These are phyloP conservation scores for Catajapyx aquilonaris DNA, from an alignment of 1,140 invertebrate genomes.

Conservation along the genomic window DNA sequence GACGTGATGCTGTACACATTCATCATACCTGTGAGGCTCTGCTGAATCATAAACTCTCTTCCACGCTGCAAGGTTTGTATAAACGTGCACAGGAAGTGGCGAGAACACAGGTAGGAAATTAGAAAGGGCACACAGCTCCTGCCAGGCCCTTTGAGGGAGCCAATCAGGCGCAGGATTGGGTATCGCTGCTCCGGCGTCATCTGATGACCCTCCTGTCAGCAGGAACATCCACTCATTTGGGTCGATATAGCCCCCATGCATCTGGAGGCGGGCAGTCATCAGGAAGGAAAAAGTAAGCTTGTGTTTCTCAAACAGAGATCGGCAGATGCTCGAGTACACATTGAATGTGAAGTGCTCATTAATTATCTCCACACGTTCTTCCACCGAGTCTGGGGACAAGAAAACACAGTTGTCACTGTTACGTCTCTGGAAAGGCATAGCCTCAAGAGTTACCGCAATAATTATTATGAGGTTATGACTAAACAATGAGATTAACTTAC, in stretches of 20 bases:
- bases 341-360: slow-evolving; percentile 42
- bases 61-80: slow-evolving; percentile 23
- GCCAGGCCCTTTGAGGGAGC: slow-evolving; percentile 35
- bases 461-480: too few species aligned
- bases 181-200: slow-evolving; percentile 1
- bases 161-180: slow-evolving; percentile 33
- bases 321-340: slow-evolving; percentile 42
- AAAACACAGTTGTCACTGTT: too few species aligned
- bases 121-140: slow-evolving; percentile 32
- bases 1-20: too few species aligned
- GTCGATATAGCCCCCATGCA: slow-evolving; percentile 24
- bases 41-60: slow-evolving; percentile 29
- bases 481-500: too few species aligned
- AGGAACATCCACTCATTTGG: slow-evolving; percentile 37
- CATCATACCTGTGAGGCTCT: slow-evolving; percentile 28
- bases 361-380: slow-evolving; percentile 34
- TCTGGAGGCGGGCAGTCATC: slow-evolving; percentile 24
- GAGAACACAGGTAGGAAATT: slow-evolving; percentile 25
- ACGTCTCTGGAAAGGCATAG: too few species aligned
- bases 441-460: too few species aligned
- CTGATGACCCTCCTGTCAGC: slow-evolving; percentile 24
- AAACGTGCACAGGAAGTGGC: slow-evolving; percentile 26
- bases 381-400: slow-evolving; percentile 32
- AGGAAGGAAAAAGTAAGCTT: slow-evolving; percentile 46
- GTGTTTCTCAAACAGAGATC: slow-evolving; percentile 50